Conservation (phyloP, 2,797 vertebrate genomes). For the Morelia viridis region DNA sequence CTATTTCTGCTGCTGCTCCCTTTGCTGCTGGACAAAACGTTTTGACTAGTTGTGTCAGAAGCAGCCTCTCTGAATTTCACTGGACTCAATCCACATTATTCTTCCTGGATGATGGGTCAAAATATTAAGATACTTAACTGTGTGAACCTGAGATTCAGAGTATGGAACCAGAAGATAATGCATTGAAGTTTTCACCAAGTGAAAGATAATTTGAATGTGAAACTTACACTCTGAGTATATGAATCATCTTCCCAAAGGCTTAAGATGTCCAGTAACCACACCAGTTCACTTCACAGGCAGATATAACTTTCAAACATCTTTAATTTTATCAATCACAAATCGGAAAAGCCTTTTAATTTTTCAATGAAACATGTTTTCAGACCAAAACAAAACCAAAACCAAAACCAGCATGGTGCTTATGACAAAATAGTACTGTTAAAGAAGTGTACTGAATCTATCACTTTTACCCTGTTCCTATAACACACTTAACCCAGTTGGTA, state of each 20-base stretch:
- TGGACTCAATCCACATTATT: background rate
- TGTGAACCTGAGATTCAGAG: background rate
- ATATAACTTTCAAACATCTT: background rate
- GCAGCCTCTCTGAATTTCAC: background rate
- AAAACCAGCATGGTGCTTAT: background rate
- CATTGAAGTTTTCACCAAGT: background rate
- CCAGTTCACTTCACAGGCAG: background rate
- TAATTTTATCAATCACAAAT: background rate
- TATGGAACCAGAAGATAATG: background rate
- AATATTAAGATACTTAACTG: background rate
- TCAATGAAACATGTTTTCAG: background rate
- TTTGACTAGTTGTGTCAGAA: background rate
- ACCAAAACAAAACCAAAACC: no score
- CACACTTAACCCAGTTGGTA: background rate
- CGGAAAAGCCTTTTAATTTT: background rate
- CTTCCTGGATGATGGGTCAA: background rate
- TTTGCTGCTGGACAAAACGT: background rate
- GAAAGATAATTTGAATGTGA: background rate
- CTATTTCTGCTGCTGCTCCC: background rate
- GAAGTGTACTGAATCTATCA: background rate
- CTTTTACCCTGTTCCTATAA: background rate
- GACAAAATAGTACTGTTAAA: background rate
- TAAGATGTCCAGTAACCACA: background rate
- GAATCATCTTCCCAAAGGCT: background rate
- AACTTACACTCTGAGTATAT: background rate